Base-by-base conservation (phyloP, 2,113 vertebrate species). In the Otolemur garnettii region DNA sequence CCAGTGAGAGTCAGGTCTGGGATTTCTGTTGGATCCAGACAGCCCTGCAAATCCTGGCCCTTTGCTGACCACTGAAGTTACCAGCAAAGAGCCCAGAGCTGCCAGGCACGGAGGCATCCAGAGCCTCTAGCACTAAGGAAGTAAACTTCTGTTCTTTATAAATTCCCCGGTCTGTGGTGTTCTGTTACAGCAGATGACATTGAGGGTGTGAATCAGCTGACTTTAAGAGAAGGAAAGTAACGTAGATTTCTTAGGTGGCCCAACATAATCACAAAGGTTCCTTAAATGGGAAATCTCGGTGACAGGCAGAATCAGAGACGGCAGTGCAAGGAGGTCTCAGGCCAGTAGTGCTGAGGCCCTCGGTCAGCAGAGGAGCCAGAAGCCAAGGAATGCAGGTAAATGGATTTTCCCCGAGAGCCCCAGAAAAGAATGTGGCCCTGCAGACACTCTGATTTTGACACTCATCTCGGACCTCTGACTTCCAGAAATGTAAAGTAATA, bases 401-500 rank as follows among this genome's bases (percentile, higher is more conserved):
- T 0, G 19, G 38, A 59, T 35, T 50, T n/a, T 50, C 24, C 50
- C 9, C 22, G 0, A 12, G 15, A 80, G 66, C 35, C 13, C 33
- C 82, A 66, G 77, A 26, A 30, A 38, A 69, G 19, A 82, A 38
- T 0, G 1, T 4, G 0, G 45, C 13, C 50, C 77, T 6, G 38
- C 9, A 1, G 38, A 79, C 81, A 42, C 72, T 71, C 28, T 14
- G 45, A 26, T 0, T 2, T 9, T 2, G 28, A 42, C 38, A 64
- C 5, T 19, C 71, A 2, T 7, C 33, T 30, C 13, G 0, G 42
- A 50, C 42, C 30, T 77, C 14, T 30, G 74, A 77, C 42, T 26
- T 75, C 57, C 26, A 26, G 30, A 26, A 14, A 17, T 3, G 4
- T 7, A 1, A 45, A n/a, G 1, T 4, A 8, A 4, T 0, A 6